Conservation (phyloP, 2,113 vertebrate species). For the Lichenostomus cassidix region DNA sequence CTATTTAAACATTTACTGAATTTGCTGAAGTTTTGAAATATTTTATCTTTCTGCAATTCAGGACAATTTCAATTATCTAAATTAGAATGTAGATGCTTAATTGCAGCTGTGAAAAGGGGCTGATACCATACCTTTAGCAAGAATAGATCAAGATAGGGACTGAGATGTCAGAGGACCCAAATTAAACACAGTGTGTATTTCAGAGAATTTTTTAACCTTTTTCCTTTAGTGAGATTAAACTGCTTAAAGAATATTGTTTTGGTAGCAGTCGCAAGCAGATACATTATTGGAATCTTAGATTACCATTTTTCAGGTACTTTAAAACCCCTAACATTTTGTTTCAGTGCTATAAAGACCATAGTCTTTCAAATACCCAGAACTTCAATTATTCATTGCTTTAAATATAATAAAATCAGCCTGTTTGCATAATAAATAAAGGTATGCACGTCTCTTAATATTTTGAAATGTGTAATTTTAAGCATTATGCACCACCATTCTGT, state of each 20-base stretch:
- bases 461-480: neutral
- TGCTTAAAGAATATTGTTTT: neutral
- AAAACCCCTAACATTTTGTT: neutral
- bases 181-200: neutral
- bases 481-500: neutral
- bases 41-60: neutral
- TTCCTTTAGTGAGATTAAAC: neutral
- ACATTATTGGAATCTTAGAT: neutral
- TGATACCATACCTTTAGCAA: neutral
- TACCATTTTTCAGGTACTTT: neutral
- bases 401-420: neutral
- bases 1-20: neutral
- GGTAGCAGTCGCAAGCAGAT: neutral
- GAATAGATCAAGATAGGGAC: neutral
- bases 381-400: neutral
- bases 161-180: neutral
- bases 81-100: neutral
- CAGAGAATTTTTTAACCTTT: neutral
- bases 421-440: neutral
- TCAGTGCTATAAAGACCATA: neutral
- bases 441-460: neutral
- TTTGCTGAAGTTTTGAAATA: neutral
- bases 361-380: neutral
- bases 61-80: neutral
- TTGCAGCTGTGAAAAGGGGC: neutral